These are phyloP conservation scores for Oriolus oriolus DNA, from an alignment of 2,113 vertebrate species.

Conservation along the genomic window DNA sequence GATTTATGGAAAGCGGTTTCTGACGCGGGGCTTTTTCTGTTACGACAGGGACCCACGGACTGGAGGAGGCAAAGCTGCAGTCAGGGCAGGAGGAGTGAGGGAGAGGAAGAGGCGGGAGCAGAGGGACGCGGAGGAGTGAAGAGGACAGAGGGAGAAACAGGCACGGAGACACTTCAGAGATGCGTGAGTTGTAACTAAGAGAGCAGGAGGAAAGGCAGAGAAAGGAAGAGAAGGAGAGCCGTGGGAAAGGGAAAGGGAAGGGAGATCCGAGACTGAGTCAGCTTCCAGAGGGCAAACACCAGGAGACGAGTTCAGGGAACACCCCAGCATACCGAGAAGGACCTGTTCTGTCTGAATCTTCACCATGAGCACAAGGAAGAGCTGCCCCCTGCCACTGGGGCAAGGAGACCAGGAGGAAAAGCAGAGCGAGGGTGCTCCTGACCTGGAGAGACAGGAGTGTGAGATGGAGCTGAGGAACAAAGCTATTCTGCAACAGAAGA, in stretches of 20 bases:
- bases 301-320: not conserved
- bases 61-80: slow-evolving; percentile 15
- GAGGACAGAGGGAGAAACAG: slow-evolving; percentile 5
- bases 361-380: slow-evolving; percentile 37
- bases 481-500: slow-evolving; percentile 89
- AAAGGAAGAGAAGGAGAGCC: not conserved
- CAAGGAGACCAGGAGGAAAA: not conserved
- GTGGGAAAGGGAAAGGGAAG: slow-evolving; percentile 1
- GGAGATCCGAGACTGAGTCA: slow-evolving; percentile 54
- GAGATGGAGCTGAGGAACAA: slow-evolving; percentile 82
- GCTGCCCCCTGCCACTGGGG: not conserved
- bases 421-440: not conserved
- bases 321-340: not conserved
- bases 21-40: slow-evolving; percentile 35
- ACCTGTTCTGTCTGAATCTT: not conserved
- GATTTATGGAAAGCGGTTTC: slow-evolving; percentile 50
- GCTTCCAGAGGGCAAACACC: not conserved
- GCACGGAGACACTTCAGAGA: not conserved
- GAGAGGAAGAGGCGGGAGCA: not conserved
- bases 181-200: not conserved
- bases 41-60: not conserved
- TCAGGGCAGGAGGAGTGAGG: not conserved
- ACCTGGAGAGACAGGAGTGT: slow-evolving; percentile 69
- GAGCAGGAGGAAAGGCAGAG: not conserved
- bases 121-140: not conserved